These are phyloP conservation scores for Coelinius sp. DNA, from an alignment of 2,888 invertebrate genomes.

Conservation along the genomic window DNA sequence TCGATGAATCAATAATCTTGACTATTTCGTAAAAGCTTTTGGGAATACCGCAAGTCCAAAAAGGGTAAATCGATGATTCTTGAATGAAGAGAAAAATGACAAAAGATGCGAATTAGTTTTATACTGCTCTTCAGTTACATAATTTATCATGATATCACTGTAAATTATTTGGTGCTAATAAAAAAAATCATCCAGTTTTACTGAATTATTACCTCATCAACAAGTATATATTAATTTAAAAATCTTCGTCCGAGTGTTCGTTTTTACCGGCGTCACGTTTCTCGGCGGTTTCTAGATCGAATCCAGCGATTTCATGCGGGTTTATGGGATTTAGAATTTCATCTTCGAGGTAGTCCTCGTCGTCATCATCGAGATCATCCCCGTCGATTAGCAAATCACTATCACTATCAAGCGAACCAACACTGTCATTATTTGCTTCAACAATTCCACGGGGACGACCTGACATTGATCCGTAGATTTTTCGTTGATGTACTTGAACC, in stretches of 20 bases:
- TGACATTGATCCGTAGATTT: slow-evolving; percentile 76
- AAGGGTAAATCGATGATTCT: neutral
- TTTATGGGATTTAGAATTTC: slow-evolving; percentile 67
- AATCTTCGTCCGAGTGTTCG: slow-evolving; percentile 68
- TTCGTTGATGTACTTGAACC: slow-evolving; percentile 65
- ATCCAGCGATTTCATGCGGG: slow-evolving; percentile 55
- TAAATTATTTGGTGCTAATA: slow-evolving; percentile 23
- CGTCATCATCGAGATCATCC: slow-evolving; percentile 74
- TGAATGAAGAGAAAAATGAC: neutral
- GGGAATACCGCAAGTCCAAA: neutral
- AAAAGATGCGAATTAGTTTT: slow-evolving; percentile 13
- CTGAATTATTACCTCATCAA: no score
- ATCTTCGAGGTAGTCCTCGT: slow-evolving; percentile 76
- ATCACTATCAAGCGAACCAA: slow-evolving; percentile 69
- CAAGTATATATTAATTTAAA: no score
- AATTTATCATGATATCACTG: slow-evolving; percentile 8
- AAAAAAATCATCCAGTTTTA: neutral
- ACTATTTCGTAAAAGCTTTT: neutral
- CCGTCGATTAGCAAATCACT: slow-evolving; percentile 75
- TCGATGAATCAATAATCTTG: neutral
- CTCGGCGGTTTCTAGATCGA: slow-evolving; percentile 61
- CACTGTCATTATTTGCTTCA: slow-evolving; percentile 64
- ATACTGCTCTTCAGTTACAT: neutral
- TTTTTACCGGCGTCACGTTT: slow-evolving; percentile 63
- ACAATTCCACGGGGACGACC: slow-evolving; percentile 66